Evolutionary conservation across 2,797 vertebrate species (phyloP).

Genomic region (Crax fasciolata): DNA sequence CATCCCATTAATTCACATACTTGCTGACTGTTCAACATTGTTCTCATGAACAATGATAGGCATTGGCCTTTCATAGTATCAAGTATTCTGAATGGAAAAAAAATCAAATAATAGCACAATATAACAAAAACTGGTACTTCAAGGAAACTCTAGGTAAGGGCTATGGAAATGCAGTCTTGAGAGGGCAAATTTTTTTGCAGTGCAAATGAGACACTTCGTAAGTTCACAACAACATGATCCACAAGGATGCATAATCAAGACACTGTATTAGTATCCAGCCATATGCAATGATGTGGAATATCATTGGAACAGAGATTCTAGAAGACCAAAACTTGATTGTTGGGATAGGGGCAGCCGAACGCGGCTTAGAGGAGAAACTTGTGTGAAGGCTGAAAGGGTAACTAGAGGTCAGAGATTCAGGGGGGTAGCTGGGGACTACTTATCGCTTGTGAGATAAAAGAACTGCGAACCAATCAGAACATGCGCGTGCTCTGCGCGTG

Average conservation of each 20-base stretch:
- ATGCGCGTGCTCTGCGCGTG: too few species aligned
- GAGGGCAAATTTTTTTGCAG: not conserved
- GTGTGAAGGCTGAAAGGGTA: too few species aligned
- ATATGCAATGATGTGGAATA: not conserved
- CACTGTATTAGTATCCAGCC: accelerated
- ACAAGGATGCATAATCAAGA: not conserved
- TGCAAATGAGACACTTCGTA: not conserved
- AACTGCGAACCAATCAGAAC: too few species aligned
- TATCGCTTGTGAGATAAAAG: too few species aligned
- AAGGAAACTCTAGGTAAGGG: not conserved
- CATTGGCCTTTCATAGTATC: accelerated
- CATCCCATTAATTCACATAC: not conserved
- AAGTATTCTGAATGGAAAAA: not conserved
- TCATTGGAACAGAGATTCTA: not conserved
- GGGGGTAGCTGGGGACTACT: too few species aligned
- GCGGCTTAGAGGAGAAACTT: too few species aligned
- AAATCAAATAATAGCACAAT: not conserved
- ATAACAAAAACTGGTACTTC: not conserved
- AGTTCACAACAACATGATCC: not conserved
- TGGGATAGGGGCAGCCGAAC: too few species aligned
- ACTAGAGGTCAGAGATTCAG: too few species aligned
- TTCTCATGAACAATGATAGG: not conserved
- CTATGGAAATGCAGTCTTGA: not conserved
- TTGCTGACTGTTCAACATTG: not conserved
- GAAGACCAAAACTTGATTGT: not conserved